phyloP scores from a whole-genome alignment of 2,888 invertebrate genomes.

The Pristionchus arcanus region DNA sequence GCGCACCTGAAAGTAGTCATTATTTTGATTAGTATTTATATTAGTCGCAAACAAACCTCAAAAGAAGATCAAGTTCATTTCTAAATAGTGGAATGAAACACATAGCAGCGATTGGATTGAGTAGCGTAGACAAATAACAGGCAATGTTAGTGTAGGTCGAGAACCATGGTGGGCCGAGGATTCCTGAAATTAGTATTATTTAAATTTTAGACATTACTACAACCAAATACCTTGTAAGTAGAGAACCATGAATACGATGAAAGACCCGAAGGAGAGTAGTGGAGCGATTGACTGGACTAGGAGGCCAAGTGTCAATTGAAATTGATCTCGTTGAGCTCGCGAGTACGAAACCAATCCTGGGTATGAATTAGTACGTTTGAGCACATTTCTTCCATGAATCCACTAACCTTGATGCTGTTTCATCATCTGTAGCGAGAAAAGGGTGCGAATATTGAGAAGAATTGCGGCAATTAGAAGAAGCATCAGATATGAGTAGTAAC shows the following conservation, averaged over 20 bases:
- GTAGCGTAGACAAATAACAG: conserved; percentile 29
- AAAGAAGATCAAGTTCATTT: neutral
- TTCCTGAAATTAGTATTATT: neutral
- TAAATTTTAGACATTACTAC: neutral
- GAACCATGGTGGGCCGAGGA: conserved; percentile 40
- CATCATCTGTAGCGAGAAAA: neutral
- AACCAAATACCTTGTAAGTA: neutral
- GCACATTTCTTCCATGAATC: too few species aligned
- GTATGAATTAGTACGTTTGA: neutral
- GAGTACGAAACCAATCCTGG: neutral
- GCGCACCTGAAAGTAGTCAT: neutral
- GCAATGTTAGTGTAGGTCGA: conserved; percentile 47
- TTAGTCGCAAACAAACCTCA: neutral
- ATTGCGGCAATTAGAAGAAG: neutral
- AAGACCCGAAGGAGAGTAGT: neutral
- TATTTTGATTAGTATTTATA: too few species aligned
- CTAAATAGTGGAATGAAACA: conserved; percentile 9
- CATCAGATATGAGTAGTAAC: conserved; percentile 47
- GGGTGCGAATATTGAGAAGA: conserved; percentile 27
- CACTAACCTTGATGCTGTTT: neutral
- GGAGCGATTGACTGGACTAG: neutral
- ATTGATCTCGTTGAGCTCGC: neutral
- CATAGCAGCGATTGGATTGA: conserved; percentile 47
- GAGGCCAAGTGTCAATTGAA: neutral
- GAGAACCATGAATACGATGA: conserved; percentile 7